Evolutionary conservation across 2,888 invertebrate species (phyloP).

Genomic region (Glomeris marginata): DNA sequence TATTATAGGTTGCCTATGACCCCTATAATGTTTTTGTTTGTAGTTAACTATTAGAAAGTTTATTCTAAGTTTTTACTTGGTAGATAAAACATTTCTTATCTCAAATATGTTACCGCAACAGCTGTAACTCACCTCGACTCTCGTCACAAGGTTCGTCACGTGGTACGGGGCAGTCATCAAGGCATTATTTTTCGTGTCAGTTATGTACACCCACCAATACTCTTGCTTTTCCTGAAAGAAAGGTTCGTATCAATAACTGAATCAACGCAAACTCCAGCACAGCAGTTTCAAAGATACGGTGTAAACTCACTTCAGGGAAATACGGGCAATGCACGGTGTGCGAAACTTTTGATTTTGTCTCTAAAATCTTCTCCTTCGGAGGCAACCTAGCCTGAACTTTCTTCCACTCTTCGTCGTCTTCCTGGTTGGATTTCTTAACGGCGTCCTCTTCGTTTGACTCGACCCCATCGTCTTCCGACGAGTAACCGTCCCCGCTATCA

Average conservation of each 20-base stretch:
- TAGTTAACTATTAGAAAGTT: no score
- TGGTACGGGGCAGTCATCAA: conserved; percentile 85
- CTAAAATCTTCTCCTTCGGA: conserved; percentile 66
- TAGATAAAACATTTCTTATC: no score
- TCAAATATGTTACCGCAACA: no score
- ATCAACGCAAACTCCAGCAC: neutral
- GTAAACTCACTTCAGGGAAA: conserved; percentile 56
- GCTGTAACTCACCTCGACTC: conserved; percentile 64
- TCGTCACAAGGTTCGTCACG: conserved; percentile 75
- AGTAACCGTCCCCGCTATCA: conserved; percentile 22
- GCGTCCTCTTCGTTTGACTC: conserved; percentile 27
- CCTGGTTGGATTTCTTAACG: conserved; percentile 31
- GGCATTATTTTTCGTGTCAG: conserved; percentile 82
- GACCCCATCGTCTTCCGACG: conserved; percentile 19
- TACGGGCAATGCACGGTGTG: conserved; percentile 95
- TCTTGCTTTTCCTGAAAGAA: conserved; percentile 67
- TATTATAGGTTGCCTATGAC: no score
- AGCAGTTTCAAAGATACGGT: neutral
- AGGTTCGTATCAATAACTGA: neutral
- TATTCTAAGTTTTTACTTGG: no score
- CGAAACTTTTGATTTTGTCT: conserved; percentile 84
- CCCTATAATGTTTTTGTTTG: no score
- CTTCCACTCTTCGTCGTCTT: conserved; percentile 84
- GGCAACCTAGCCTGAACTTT: conserved; percentile 75
- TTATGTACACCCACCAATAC: conserved; percentile 99